phyloP scores from a whole-genome alignment of 2,797 vertebrate species.

The Prionace glauca region DNA sequence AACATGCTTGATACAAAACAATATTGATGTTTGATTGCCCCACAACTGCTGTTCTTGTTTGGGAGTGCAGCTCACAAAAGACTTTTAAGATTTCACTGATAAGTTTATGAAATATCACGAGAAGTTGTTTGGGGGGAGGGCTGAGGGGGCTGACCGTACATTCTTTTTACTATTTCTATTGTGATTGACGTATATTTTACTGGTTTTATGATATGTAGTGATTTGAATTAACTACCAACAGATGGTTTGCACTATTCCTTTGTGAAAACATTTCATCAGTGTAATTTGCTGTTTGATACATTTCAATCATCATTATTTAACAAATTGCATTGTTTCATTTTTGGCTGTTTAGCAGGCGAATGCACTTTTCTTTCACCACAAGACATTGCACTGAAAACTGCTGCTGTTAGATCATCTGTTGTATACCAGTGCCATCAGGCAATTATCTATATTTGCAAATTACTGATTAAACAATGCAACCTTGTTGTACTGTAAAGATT shows the following conservation, averaged over 20 bases:
- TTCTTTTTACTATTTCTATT: neutral
- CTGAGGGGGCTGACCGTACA: neutral
- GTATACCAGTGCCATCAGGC: conserved; percentile 7
- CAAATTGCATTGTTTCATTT: conserved; percentile 32
- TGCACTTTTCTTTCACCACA: neutral
- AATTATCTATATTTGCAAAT: neutral
- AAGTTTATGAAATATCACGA: neutral
- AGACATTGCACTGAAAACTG: neutral
- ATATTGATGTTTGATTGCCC: neutral
- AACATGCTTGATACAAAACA: neutral
- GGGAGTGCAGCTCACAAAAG: neutral
- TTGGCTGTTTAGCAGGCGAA: conserved; percentile 20
- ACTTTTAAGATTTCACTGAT: neutral
- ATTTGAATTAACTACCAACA: neutral
- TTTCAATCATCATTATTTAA: conserved; percentile 2
- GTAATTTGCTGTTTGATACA: neutral
- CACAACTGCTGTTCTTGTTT: neutral
- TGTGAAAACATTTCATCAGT: conserved; percentile 12
- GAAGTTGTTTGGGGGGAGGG: neutral
- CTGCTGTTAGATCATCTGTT: conserved; percentile 18
- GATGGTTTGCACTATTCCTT: conserved; percentile 6
- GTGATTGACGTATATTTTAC: neutral
- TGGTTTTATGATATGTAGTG: conserved; percentile 10
- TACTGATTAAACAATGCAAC: neutral
- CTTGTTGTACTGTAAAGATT: neutral